These are phyloP conservation scores for Gracilinanus agilis DNA, from an alignment of 2,113 vertebrate species.

Conservation along the genomic window DNA sequence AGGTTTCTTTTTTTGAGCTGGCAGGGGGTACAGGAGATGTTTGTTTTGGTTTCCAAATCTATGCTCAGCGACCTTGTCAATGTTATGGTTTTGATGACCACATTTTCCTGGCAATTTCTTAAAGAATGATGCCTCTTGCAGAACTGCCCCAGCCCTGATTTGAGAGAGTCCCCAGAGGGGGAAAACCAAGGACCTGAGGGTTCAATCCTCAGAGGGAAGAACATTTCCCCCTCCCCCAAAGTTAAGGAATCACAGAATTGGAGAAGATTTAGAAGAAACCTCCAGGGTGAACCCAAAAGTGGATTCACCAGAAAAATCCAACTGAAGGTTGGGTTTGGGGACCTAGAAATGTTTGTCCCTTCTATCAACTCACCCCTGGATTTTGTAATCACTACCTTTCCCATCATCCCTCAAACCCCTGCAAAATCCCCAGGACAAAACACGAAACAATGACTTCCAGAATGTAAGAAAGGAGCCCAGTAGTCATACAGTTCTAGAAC, in stretches of 20 bases:
- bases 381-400: not conserved
- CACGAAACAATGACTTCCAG: not conserved
- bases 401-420: too few species aligned
- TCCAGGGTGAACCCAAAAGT: not conserved
- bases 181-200: slow-evolving; percentile 16
- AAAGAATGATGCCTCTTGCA: not conserved
- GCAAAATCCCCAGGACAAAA: not conserved
- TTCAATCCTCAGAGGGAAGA: not conserved
- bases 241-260: not conserved
- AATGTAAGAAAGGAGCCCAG: not conserved
- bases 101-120: slow-evolving; percentile 15
- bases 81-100: slow-evolving; percentile 42
- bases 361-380: not conserved
- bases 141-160: not conserved
- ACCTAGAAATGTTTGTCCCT: not conserved
- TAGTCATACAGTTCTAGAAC: not conserved
- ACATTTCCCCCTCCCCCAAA: not conserved
- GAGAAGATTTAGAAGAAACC: not conserved
- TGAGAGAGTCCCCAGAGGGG: not conserved
- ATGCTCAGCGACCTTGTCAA: slow-evolving; percentile 61
- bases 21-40: slow-evolving; percentile 51
- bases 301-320: not conserved
- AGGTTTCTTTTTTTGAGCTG: not conserved
- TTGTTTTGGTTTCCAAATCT: slow-evolving; percentile 80
- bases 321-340: not conserved